A percentile compares a stretch with the other conserved stretches of the same genome.
Conservation (phyloP, 2,113 vertebrate genomes). For the Petaurus breviceps region DNA sequence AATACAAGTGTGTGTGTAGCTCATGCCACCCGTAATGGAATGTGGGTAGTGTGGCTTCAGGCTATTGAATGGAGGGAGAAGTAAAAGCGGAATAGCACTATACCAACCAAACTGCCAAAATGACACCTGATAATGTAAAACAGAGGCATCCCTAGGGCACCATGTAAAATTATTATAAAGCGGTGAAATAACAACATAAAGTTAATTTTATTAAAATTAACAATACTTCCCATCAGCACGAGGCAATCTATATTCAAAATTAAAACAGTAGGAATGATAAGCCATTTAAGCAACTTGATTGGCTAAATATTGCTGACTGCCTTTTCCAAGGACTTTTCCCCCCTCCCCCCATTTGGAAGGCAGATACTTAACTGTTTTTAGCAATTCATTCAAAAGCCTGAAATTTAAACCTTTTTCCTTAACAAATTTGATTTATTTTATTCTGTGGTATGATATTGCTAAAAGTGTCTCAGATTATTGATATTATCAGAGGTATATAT, state of each 20-base stretch:
- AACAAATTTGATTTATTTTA: conserved; percentile 35
- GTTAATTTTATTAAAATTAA: conserved; percentile 84
- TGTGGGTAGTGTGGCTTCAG: conserved; percentile 76
- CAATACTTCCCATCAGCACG: conserved; percentile 79
- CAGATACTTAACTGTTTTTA: conserved; percentile 30
- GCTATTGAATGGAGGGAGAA: conserved; percentile 77
- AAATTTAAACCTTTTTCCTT: conserved; percentile 65
- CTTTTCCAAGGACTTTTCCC: conserved; percentile 46
- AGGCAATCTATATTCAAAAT: conserved; percentile 76
- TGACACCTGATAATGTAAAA: conserved; percentile 77
- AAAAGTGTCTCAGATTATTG: conserved; percentile 17
- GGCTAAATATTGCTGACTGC: conserved; percentile 57
- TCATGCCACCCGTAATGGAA: conserved; percentile 64
- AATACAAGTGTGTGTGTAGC: conserved; percentile 76
- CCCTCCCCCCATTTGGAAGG: neutral
- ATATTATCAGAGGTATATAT: neutral
- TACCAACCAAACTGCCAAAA: conserved; percentile 69
- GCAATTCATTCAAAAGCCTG: conserved; percentile 43
- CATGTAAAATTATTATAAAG: conserved; percentile 83
- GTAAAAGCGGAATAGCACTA: conserved; percentile 72
- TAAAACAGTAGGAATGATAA: conserved; percentile 64
- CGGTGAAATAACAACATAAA: conserved; percentile 80
- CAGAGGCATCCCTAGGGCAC: conserved; percentile 79
- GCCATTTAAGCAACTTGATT: conserved; percentile 42
- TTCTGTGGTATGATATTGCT: neutral